phyloP scores from a whole-genome alignment of 2,797 vertebrate species.

The Scleropages formosus region DNA sequence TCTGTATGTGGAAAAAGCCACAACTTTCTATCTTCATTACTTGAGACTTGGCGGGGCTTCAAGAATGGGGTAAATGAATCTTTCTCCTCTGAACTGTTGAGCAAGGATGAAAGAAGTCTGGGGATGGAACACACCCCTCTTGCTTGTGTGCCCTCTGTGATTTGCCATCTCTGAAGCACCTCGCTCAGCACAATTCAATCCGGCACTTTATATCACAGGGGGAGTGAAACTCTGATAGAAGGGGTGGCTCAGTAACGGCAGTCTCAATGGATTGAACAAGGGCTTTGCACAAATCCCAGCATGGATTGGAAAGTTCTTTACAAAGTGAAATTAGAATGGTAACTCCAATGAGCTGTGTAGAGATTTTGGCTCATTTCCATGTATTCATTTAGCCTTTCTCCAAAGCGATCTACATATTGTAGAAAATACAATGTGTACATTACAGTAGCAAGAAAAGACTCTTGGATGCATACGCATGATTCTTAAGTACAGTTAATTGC shows the following conservation, averaged over 20 bases:
- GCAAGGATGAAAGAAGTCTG: constrained; percentile 65
- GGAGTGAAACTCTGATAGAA: constrained; percentile 44
- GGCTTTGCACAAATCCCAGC: no score
- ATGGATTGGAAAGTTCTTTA: no score
- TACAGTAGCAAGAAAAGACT: no score
- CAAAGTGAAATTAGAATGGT: constrained; percentile 8
- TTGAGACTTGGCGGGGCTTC: constrained; percentile 61
- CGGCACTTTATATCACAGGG: constrained; percentile 49
- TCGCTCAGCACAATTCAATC: constrained; percentile 59
- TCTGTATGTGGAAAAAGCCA: constrained; percentile 12
- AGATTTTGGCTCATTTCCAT: no score
- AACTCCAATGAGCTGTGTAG: not conserved
- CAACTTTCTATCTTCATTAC: constrained; percentile 66
- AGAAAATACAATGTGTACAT: no score
- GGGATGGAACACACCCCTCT: constrained; percentile 50
- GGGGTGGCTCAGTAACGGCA: constrained; percentile 34
- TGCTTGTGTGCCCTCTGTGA: constrained; percentile 50
- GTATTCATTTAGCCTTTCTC: no score
- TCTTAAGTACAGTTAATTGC: no score
- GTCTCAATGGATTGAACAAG: no score
- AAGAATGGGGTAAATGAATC: constrained; percentile 65
- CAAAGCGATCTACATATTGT: no score
- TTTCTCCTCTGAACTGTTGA: constrained; percentile 66
- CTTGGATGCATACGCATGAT: no score
- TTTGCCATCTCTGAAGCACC: constrained; percentile 54